Evolutionary conservation across 2,797 vertebrate species (phyloP).

Genomic region (Gila robusta): DNA sequence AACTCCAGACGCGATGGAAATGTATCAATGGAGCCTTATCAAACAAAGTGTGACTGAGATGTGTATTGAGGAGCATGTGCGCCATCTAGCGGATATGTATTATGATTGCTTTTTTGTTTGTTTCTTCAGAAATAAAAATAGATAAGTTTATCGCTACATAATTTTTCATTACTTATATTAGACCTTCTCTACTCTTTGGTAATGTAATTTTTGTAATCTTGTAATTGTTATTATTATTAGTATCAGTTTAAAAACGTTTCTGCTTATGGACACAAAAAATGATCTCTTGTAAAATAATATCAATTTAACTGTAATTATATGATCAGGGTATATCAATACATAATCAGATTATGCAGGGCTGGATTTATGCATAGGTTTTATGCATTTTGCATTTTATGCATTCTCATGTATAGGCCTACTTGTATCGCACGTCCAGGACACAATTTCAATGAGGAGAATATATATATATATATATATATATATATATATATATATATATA

Average conservation of each 20-base stretch:
- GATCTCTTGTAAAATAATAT: neutral
- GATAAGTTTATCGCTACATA: neutral
- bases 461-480: too few species aligned
- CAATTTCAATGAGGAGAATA: too few species aligned
- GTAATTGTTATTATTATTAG: neutral
- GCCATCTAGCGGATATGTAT: constrained; percentile 17
- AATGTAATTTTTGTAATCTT: neutral
- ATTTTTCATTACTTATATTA: neutral
- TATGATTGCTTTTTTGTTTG: neutral
- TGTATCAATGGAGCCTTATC: neutral
- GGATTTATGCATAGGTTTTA: too few species aligned
- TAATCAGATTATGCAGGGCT: too few species aligned
- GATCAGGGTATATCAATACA: neutral
- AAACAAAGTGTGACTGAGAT: neutral
- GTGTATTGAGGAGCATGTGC: neutral
- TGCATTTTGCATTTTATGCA: too few species aligned
- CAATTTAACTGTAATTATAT: neutral
- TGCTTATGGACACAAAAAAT: too few species aligned
- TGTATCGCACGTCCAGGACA: too few species aligned
- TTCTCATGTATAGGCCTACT: too few species aligned
- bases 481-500: too few species aligned
- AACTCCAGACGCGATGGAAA: neutral
- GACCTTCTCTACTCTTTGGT: neutral
- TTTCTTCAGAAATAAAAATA: neutral
- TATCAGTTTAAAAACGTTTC: neutral